Base-by-base conservation (phyloP, 2,113 vertebrate species). In the Rallus limicola region DNA sequence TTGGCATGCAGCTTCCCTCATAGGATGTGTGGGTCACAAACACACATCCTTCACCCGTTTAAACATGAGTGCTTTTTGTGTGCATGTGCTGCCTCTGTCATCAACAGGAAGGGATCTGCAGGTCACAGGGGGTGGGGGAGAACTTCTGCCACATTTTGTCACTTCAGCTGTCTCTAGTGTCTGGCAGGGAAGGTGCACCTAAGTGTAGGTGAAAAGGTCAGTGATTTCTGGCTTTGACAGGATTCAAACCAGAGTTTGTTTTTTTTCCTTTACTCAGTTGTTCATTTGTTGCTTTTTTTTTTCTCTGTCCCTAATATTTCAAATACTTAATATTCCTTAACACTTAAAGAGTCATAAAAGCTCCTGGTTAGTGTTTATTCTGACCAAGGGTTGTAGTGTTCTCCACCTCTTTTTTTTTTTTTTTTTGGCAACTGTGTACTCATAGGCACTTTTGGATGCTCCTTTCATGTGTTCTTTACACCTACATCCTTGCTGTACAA, bases 401-500 rank as follows among this genome's bases (percentile, higher is more conserved):
- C n/a, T 69, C 40, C n/a, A 20, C 5, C 20, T 16, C 38, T 64
- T 72, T 64, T 15, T 1, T 12, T 42, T 64, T 72, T 64, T 15
- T 1, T 12, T 24, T 17, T 1, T 10, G 19, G 4, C 20, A 75
- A 62, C 31, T 44, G 17, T 38, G 17, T 2, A 1, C 9, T 60
- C 15, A 28, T 12, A n/a, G 23, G 17, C 6, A 11, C 5, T 60
- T 80, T 15, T 69, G 34, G 7, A 21, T 60, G 14, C 69, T 74
- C 38, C 42, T 82, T 83, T 76, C 33, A 13, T 3, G 4, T 3
- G 2, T 2, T 60, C 4, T 52, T 60, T 31, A 14, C 7, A 1
- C 16, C 77, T 0, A 0, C 16, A 12, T 62, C 11, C 5, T 6
- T 56, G 5, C 38, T 9, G 1, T 34, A n/a, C 69, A 21, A 77